Evolutionary conservation across 1,140 invertebrate genomes (phyloP), one percentile per base, ranked within the genome.

Genomic region (Diorhabda sublineata): DNA sequence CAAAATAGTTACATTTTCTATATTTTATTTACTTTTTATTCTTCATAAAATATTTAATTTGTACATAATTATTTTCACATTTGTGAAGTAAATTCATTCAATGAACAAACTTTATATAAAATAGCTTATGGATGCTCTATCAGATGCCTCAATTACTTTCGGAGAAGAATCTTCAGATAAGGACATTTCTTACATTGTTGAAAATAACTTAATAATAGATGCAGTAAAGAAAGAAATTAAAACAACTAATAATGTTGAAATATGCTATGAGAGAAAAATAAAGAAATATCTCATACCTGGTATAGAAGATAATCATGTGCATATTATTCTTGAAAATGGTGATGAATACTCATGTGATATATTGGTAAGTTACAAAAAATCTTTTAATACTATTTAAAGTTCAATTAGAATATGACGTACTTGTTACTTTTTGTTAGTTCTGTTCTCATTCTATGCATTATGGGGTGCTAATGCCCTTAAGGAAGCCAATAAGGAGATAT

Each of bases 101-200:
- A 26, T 26, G 26, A 26, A 26, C 26, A 26, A 26, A 61, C 26
- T 45, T 9, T 61, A 42, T 77, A 72, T 73, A 76, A 81, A 84
- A 58, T 77, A 95, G 93, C 89, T 96, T 26, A 98, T 95, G 95
- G 95, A 97, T 82, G 89, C 92, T 6, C 89, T 89, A 79, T 96
- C 95, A 2, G 91, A 96, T 82, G 90, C 94, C 0, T 82, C 91
- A 71, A 95, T 97, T 71, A 89, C 90, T 65, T 97, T 97, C 80
- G 90, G 92, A 75, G 83, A 91, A 71, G 87, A 91, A 52, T 84
- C 90, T 69, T 82, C 91, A 61, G 81, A 85, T 60, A 85, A 90
- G 64, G 87, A 91, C 76, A 84, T 98, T 44, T 93, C 95, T 4
- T 95, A 93, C 78, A 93, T 98, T 76, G 92, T 97, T n/a, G 96